Conservation (phyloP, 92 coral and sea anemone genomes). For the Scolanthus callimorphus region DNA sequence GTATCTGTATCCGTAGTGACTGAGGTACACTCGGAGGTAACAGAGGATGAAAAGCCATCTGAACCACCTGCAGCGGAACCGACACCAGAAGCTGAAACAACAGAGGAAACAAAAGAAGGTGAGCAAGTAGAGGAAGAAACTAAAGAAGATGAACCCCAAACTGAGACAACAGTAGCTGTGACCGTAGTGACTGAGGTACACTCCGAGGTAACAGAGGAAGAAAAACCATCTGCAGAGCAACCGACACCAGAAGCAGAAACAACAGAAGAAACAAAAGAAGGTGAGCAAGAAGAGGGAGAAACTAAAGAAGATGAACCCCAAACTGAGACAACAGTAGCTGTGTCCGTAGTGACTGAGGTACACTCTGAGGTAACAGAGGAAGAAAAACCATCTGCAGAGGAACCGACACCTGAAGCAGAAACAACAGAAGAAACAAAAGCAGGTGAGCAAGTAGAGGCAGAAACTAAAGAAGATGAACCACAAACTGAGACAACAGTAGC, state of each 20-base stretch:
- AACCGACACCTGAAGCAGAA: neutral
- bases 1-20: too few species aligned
- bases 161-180: too few species aligned
- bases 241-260: neutral
- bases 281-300: too few species aligned
- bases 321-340: too few species aligned
- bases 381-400: neutral
- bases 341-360: too few species aligned
- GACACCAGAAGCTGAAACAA: neutral
- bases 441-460: neutral
- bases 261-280: neutral
- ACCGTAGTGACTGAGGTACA: too few species aligned
- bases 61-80: neutral
- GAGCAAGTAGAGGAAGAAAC: neutral
- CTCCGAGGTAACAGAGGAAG: too few species aligned
- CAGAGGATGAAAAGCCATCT: neutral
- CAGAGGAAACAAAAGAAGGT: neutral
- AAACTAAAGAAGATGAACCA: slow-evolving; percentile 1
- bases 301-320: too few species aligned
- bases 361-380: neutral
- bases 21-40: too few species aligned
- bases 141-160: neutral
- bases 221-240: neutral
- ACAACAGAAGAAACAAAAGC: neutral
- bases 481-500: neutral